Conservation (phyloP, 2,888 invertebrate species). For the Noctua pronuba region DNA sequence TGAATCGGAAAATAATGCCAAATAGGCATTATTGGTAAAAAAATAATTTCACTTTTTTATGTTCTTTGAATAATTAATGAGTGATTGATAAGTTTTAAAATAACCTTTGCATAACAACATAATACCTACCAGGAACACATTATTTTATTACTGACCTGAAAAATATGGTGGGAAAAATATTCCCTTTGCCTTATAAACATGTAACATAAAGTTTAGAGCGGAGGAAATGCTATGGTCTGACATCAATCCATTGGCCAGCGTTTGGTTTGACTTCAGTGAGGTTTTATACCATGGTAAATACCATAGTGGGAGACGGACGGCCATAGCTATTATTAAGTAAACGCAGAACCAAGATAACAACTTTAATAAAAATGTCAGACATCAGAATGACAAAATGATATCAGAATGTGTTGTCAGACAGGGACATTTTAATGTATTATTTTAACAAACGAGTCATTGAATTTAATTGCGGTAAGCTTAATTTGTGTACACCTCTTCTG, state of each 20-base stretch:
- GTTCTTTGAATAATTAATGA: no score
- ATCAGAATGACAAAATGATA: background rate
- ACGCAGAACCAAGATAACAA: background rate
- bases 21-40: no score
- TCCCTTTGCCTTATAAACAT: no score
- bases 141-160: no score
- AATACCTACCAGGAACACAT: no score
- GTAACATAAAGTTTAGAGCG: background rate
- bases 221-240: background rate
- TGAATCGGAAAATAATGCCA: no score
- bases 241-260: background rate
- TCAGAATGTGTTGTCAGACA: no score
- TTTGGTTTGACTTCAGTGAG: background rate
- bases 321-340: background rate
- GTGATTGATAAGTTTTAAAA: no score
- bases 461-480: slow-evolving; percentile 10
- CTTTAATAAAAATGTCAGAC: background rate
- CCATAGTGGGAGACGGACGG: background rate
- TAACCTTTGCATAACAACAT: no score
- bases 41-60: no score
- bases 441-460: slow-evolving; percentile 15
- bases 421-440: background rate
- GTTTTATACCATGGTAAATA: background rate
- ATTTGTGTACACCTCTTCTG: slow-evolving; percentile 21
- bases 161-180: no score